Evolutionary conservation across 1,140 invertebrate genomes (phyloP).

Genomic region (Propsilocerus akamusi): DNA sequence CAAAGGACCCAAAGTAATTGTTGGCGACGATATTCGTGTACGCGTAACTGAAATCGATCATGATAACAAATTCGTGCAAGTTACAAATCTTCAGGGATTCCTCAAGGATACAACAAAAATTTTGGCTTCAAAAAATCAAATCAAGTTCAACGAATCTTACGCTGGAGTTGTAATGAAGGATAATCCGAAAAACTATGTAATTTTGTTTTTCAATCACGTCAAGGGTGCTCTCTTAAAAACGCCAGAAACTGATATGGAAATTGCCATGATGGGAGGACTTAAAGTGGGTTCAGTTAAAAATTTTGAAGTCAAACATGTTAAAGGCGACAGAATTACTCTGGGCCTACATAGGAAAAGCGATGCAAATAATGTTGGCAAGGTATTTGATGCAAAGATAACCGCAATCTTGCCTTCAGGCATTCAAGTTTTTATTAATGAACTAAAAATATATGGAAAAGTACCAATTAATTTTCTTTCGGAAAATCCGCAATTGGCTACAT

Average conservation of each 20-base stretch:
- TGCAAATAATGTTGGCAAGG: neutral
- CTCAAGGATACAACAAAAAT: neutral
- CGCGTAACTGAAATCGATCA: neutral
- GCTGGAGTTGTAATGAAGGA: neutral
- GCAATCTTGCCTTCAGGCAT: neutral
- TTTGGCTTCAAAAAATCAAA: neutral
- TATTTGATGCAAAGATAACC: neutral
- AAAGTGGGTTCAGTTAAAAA: neutral
- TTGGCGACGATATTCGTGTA: neutral
- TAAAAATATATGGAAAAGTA: neutral
- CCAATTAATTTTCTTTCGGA: neutral
- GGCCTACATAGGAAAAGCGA: neutral
- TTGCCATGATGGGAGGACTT: neutral
- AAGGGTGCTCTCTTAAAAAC: neutral
- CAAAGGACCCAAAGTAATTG: constrained; percentile 7
- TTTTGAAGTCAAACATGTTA: neutral
- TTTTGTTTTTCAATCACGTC: neutral
- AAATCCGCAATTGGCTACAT: neutral
- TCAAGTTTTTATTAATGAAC: neutral
- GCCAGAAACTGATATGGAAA: neutral
- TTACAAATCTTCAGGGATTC: neutral
- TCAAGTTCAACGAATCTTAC: neutral
- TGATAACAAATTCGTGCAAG: neutral
- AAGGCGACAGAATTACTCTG: neutral
- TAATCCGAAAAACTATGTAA: neutral